Evolutionary conservation across 2,113 vertebrate genomes (phyloP).

Genomic region (Atrichornis clamosus): DNA sequence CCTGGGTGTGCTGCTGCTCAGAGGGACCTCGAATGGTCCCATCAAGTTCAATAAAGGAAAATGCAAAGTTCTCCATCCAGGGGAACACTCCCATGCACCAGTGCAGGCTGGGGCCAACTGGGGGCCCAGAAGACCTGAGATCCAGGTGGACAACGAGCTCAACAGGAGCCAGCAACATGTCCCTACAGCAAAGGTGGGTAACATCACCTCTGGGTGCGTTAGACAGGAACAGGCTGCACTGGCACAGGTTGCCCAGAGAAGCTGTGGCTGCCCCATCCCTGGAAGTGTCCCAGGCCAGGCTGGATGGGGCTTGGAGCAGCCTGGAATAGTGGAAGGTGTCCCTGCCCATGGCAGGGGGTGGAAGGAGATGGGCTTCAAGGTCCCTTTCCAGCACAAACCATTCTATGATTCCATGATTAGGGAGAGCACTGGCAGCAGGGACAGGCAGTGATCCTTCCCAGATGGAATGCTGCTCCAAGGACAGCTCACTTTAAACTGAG

Average conservation of each 20-base stretch:
- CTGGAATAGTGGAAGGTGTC: neutral
- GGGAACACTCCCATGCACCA: neutral
- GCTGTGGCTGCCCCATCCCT: neutral
- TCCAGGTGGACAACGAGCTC: accelerated
- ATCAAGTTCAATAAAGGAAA: neutral
- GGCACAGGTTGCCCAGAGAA: neutral
- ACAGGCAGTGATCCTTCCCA: neutral
- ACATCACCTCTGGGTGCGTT: accelerated
- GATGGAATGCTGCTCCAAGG: neutral
- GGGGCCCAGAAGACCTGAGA: neutral
- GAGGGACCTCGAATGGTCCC: neutral
- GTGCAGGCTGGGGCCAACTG: neutral
- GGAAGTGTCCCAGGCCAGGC: neutral
- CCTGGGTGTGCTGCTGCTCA: neutral
- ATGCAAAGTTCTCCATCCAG: neutral
- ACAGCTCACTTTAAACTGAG: neutral
- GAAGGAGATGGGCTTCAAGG: too few relatives aligned
- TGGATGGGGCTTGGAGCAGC: accelerated
- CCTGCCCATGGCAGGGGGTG: neutral
- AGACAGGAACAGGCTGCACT: neutral
- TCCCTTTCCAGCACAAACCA: neutral
- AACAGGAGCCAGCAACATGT: neutral
- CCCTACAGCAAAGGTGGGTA: neutral
- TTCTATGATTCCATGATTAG: too few relatives aligned
- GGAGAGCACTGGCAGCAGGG: neutral